phyloP scores from a whole-genome alignment of 2,888 invertebrate genomes.

The Athrips mouffetella region DNA sequence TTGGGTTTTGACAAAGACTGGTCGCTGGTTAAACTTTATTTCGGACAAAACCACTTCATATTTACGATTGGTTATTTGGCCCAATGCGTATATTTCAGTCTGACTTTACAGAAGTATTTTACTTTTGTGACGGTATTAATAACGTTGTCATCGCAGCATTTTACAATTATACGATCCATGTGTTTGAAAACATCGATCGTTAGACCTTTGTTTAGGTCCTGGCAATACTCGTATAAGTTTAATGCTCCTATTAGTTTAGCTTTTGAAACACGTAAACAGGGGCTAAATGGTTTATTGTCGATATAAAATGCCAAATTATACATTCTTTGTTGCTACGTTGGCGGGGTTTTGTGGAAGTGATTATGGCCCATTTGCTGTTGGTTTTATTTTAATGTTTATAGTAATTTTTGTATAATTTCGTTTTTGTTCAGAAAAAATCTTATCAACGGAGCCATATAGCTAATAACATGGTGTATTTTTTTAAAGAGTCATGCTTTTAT shows the following conservation, averaged over 20 bases:
- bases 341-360: slow-evolving; percentile 13
- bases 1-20: slow-evolving; percentile 41
- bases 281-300: slow-evolving; percentile 51
- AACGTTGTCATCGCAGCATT: slow-evolving; percentile 41
- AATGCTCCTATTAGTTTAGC: slow-evolving; percentile 63
- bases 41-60: slow-evolving; percentile 25
- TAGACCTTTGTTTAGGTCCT: slow-evolving; percentile 53
- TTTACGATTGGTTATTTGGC: slow-evolving; percentile 14
- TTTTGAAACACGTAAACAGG: slow-evolving; percentile 60
- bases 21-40: slow-evolving; percentile 28
- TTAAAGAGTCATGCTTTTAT: too few species aligned
- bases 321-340: slow-evolving; percentile 30
- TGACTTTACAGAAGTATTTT: neutral
- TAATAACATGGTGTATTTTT: too few species aligned
- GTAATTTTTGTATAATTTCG: slow-evolving; percentile 1
- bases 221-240: slow-evolving; percentile 59
- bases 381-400: slow-evolving; percentile 6
- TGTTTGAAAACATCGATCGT: slow-evolving; percentile 66
- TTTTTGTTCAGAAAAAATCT: too few species aligned
- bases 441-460: too few species aligned
- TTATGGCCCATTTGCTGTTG: slow-evolving; percentile 17
- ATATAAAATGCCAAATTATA: slow-evolving; percentile 49
- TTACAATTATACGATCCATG: slow-evolving; percentile 62
- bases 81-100: neutral
- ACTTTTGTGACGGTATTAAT: slow-evolving; percentile 12